Percentiles rank a stretch among this genome's conserved stretches.
phyloP scores from a whole-genome alignment of 2,113 vertebrate genomes.

The Corythaixoides concolor region DNA sequence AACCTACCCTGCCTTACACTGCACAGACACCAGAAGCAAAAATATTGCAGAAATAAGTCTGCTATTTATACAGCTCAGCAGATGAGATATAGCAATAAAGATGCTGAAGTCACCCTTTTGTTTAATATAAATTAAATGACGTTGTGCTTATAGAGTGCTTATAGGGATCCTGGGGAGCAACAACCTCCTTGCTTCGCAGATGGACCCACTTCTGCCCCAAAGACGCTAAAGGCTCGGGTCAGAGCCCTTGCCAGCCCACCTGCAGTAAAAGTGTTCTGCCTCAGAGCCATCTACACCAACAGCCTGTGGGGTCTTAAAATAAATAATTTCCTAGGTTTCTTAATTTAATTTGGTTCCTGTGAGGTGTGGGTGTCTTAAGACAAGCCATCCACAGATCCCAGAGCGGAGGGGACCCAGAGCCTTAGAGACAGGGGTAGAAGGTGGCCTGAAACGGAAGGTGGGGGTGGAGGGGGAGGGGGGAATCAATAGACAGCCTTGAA shows the following conservation, averaged over 20 bases:
- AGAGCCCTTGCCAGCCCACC: neutral
- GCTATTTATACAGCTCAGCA: neutral
- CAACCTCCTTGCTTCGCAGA: neutral
- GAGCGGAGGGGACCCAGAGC: fast-evolving
- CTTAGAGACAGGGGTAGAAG: neutral
- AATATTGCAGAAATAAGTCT: conserved; percentile 27
- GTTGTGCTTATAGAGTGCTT: neutral
- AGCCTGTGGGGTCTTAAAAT: neutral
- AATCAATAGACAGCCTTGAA: neutral
- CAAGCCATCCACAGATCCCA: neutral
- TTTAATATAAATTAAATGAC: neutral
- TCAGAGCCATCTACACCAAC: neutral
- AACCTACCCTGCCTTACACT: neutral
- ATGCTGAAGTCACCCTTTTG: neutral
- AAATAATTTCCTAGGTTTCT: neutral
- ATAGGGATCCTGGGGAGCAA: neutral
- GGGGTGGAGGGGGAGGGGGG: no score
- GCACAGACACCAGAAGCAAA: neutral
- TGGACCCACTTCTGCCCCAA: neutral
- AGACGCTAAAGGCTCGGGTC: neutral
- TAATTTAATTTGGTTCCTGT: neutral
- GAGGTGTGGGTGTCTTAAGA: neutral
- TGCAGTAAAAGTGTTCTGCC: neutral
- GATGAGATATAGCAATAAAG: neutral
- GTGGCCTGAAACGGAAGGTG: neutral